Percentiles rank a stretch among this genome's conserved stretches.
phyloP scores from a whole-genome alignment of 2,888 invertebrate species.

The Dicycla oo region DNA sequence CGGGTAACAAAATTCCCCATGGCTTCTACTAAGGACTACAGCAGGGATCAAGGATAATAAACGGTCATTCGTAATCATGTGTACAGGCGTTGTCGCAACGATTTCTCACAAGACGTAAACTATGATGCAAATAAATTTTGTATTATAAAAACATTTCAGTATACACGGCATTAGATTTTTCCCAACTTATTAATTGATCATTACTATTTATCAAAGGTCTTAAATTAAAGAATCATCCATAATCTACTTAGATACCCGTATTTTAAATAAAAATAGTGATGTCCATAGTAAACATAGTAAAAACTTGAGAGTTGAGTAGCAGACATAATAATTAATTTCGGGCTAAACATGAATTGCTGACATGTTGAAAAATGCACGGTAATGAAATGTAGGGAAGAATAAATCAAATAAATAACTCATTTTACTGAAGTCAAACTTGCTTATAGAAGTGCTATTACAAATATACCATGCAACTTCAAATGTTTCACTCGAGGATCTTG shows the following conservation, averaged over 20 bases:
- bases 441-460: slow-evolving; percentile 20
- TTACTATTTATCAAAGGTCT: slow-evolving; percentile 30
- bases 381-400: slow-evolving; percentile 4
- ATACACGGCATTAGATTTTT: slow-evolving; percentile 45
- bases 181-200: slow-evolving; percentile 50
- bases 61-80: slow-evolving; percentile 4
- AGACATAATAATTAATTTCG: slow-evolving; percentile 9
- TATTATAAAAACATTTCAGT: slow-evolving; percentile 31
- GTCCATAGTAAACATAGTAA: slow-evolving; percentile 17
- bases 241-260: slow-evolving; percentile 66
- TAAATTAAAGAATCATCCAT: slow-evolving; percentile 44
- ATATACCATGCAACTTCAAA: slow-evolving; percentile 23
- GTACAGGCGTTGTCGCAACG: background rate
- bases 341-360: slow-evolving; percentile 10
- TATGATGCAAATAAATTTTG: slow-evolving; percentile 17
- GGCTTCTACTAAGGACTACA: no score
- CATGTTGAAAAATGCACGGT: slow-evolving; percentile 12
- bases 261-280: slow-evolving; percentile 44
- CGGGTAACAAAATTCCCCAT: no score
- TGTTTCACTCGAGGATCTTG: slow-evolving; percentile 38
- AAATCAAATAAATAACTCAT: slow-evolving; percentile 21
- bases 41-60: no score
- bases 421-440: slow-evolving; percentile 14
- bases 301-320: slow-evolving; percentile 14
- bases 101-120: slow-evolving; percentile 7